Evolutionary conservation across 2,888 invertebrate species (phyloP).

Genomic region (Drosophila niveifrons): DNA sequence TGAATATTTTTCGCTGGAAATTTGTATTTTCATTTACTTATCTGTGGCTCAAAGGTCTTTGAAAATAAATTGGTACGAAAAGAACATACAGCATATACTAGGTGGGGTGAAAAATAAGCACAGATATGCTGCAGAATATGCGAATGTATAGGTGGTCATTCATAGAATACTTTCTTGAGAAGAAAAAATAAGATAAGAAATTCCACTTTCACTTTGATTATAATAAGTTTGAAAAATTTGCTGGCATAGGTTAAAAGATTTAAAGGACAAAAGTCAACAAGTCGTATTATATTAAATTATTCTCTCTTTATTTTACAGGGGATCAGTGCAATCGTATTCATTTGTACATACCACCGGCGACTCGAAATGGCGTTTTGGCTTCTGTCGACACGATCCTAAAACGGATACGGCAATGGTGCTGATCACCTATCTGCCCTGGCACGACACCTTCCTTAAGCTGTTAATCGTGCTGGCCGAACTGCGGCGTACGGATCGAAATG

Average conservation of each 20-base stretch:
- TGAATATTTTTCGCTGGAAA: neutral
- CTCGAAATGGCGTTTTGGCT: conserved; percentile 98
- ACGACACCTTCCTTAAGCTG: conserved; percentile 92
- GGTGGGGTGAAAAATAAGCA: too few species aligned
- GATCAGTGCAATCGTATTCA: conserved; percentile 96
- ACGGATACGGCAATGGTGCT: conserved; percentile 93
- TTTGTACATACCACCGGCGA: conserved; percentile 98
- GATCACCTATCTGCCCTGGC: conserved; percentile 97
- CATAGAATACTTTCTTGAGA: too few species aligned
- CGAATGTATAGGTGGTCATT: too few species aligned
- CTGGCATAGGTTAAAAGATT: too few species aligned
- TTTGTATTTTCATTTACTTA: neutral
- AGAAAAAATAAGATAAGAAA: too few species aligned
- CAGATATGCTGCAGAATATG: too few species aligned
- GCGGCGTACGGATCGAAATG: conserved; percentile 76
- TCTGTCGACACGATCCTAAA: conserved; percentile 97
- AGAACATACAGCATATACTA: too few species aligned
- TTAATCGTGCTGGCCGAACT: conserved; percentile 83
- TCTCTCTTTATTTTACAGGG: conserved; percentile 86
- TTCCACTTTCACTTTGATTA: too few species aligned
- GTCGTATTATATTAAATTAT: neutral
- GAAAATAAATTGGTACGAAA: neutral
- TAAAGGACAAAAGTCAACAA: neutral
- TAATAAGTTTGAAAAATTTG: too few species aligned
- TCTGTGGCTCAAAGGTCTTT: neutral